Evolutionary conservation across 2,113 vertebrate species (phyloP), one percentile per base, ranked within the genome.

Genomic region (Ammospiza nelsoni): DNA sequence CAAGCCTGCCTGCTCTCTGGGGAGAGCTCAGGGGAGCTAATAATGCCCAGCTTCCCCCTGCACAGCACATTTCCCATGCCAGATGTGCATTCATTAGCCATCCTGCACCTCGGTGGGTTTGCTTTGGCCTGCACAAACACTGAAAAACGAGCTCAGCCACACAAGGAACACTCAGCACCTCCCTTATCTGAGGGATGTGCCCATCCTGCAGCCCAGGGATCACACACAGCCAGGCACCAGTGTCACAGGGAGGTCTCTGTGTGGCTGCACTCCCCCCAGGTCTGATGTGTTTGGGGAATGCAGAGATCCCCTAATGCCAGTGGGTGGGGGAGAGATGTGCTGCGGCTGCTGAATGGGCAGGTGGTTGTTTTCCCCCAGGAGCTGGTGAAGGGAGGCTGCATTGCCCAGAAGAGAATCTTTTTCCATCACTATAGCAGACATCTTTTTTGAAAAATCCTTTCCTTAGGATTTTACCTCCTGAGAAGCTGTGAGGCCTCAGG

Each of bases 271-370:
- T 21, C 4, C 11, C 21, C 7, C 23, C 28, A 18, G 66, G 66
- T 52, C n/a, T 39, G 41, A 18, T 12, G 13, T 9, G 5, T 44
- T 74, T 44, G 9, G 43, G 74, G 59, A 20, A 27, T 9, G 48
- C 52, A 76, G 43, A 51, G 48, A 57, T 2, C 3, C 9, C 3
- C 16, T 20, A 11, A 3, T 3, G 10, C 28, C 19, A 9, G 8
- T 1, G 21, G 55, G 57, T 33, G 18, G 44, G 44, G 35, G 11
- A 79, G 19, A 62, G 35, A 29, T 5, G 17, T 20, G 35, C 6
- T 0, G 0, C 24, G 8, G 21, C 13, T 29, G 6, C 23, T 55
- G 69, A 18, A 39, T 0, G 9, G 28, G 20, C 3, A 2, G 28
- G 5, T n/a, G 25, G 23, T 1, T 29, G 11, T 15, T 72, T 46